Base-by-base conservation (phyloP, 2,797 vertebrate species). In the Eptatretus atami region DNA sequence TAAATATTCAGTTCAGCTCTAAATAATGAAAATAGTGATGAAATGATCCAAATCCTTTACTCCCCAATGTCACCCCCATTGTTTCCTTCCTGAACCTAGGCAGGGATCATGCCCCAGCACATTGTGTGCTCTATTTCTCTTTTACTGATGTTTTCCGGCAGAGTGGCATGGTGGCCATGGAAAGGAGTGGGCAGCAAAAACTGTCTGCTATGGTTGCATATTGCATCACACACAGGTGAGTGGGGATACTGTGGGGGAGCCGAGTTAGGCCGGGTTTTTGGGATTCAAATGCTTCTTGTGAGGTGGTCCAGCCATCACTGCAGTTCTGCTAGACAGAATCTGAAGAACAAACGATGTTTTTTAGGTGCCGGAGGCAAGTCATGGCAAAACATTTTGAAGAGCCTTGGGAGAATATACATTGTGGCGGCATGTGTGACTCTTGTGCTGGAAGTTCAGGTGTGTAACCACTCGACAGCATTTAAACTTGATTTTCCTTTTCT, bases 81-180 rank as follows among this genome's bases (percentile, higher is more conserved):
- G 24, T 6, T n/a, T 57, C 65, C 54, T 66, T 66, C 64, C 9
- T 14, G 19, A 19, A 65, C 71, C 52, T 70, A 84, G 82, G 82
- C 64, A 77, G 92, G 68, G 86, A 98, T 64, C 84, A 88, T 71
- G 63, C 60, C 53, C 80, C 77, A 54, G 85, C 90, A 8, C 87
- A 96, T 68, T 98, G 92, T 67, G 78, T 98, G 65, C 72, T 90
- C 64, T 98, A 83, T 72, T 95, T 78, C 1, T 83, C 86, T 19
- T 96, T 90, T 67, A 71, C 79, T 15, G 92, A 98, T 66, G 81
- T 98, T 73, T 98, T 98, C 73, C 75, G 84, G 72, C 75, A 87
- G 70, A 93, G 86, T 70, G 77, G 82, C 52, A 90, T 98, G 88
- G 92, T 98, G 60, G 84, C 95, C 66, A 96, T 98, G 92, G 92